A percentile compares a stretch with the other conserved stretches of the same genome.
Conservation (phyloP, 1,140 invertebrate species). For the Drosophila burlai region DNA sequence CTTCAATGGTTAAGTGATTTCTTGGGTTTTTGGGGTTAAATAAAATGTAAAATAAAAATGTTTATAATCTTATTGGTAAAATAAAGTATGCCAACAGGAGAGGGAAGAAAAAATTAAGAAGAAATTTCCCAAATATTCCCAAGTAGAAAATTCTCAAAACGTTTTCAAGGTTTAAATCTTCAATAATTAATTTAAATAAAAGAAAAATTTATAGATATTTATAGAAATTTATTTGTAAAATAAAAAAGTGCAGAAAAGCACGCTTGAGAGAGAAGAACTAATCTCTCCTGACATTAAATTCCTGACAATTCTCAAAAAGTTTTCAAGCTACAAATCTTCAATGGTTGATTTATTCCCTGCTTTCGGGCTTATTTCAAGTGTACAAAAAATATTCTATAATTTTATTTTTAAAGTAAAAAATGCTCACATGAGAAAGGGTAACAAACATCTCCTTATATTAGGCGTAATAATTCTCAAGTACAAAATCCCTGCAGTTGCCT, state of each 20-base stretch:
- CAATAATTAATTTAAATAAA: too few relatives aligned
- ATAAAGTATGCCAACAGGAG: neutral
- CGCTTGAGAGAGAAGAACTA: neutral
- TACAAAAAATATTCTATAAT: too few relatives aligned
- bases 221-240: too few relatives aligned
- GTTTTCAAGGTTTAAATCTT: neutral
- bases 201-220: too few relatives aligned
- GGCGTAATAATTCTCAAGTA: too few relatives aligned
- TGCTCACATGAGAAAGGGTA: too few relatives aligned
- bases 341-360: neutral
- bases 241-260: neutral
- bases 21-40: accelerated
- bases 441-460: too few relatives aligned
- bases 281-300: neutral
- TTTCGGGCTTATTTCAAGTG: too few relatives aligned
- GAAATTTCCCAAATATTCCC: too few relatives aligned
- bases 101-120: neutral
- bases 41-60: neutral
- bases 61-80: neutral
- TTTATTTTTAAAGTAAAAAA: too few relatives aligned
- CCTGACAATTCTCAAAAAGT: too few relatives aligned
- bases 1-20: neutral
- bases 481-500: neutral
- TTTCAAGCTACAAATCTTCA: too few relatives aligned
- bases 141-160: neutral